Evolutionary conservation across 1,140 invertebrate genomes (phyloP), one percentile per base, ranked within the genome.

Genomic region (Reticulitermes speratus): DNA sequence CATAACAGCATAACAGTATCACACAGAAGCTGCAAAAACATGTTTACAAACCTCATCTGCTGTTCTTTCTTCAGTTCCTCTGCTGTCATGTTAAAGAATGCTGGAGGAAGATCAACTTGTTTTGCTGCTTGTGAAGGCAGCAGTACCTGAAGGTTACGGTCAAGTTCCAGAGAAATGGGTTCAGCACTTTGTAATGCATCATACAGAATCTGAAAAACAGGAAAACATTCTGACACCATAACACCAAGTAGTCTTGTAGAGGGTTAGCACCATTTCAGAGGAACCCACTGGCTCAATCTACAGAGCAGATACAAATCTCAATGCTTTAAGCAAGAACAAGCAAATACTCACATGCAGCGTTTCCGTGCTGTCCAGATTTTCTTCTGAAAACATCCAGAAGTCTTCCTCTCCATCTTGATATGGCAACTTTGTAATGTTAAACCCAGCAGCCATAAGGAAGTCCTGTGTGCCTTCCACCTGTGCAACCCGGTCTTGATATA

Each of bases 31-130:
- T 21, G 14, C 14, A 55, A 16, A 55, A 55, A 21, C 19, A 12
- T 55, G 3, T 55, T 0, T 55, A 55, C 52, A 19, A 21, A 96
- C 95, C 93, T 94, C 38, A 94, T 89, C 89, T 96, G 94, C 89
- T 97, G 96, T 91, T 98, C 97, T 88, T 93, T 93, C 90, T 96
- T 97, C 9, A 99, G 88, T 91, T 99, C 97, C 88, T 97, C 96
- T 0, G 94, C 90, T 1, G 94, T 93, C 23, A 98, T 90, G 6
- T 93, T 92, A 89, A 96, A 99, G 91, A 99, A 99, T 3, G 96
- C 96, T 32, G 94, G 90, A 3, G 97, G 97, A 38, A 99, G 91
- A 87, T 96, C 94, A 69, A 94, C 91, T 87, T 93, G 93, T 52
- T 92, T 90, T 0, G 94, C 93, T 3, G 94, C 94, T 90, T 96